These are phyloP conservation scores for Venustaconcha ellipsiformis DNA, from an alignment of 1,140 invertebrate genomes.

Conservation along the genomic window DNA sequence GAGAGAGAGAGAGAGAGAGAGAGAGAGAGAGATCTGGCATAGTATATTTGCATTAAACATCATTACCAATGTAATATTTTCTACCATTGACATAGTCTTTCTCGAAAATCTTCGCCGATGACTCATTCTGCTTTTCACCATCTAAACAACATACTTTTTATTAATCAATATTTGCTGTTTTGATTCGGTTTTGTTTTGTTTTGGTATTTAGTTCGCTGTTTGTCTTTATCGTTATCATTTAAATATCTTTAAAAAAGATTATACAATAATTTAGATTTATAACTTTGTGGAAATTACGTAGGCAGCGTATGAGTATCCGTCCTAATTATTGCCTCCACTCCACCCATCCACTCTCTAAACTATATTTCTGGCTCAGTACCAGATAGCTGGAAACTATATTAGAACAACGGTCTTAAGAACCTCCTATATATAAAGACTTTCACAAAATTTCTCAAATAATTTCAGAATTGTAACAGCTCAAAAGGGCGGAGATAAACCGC, in stretches of 20 bases:
- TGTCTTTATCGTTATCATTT: neutral
- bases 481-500: too few species aligned
- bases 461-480: too few species aligned
- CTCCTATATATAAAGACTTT: too few species aligned
- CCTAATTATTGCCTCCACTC: conserved; percentile 85
- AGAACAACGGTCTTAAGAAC: too few species aligned
- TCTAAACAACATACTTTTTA: neutral
- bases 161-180: neutral
- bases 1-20: too few species aligned
- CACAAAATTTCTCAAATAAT: neutral
- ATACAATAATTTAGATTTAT: conserved; percentile 56
- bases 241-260: neutral
- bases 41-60: too few species aligned
- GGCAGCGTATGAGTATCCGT: conserved; percentile 87
- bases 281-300: conserved; percentile 89
- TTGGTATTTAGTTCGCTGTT: neutral
- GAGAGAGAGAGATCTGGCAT: too few species aligned
- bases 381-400: too few species aligned
- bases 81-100: neutral
- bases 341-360: conserved; percentile 61
- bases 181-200: neutral
- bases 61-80: neutral
- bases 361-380: too few species aligned
- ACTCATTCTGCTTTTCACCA: neutral
- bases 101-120: neutral